Percentiles rank a stretch among this genome's conserved stretches.
Evolutionary conservation across 2,888 invertebrate species (phyloP).

Genomic region (Cylloceria caligata): DNA sequence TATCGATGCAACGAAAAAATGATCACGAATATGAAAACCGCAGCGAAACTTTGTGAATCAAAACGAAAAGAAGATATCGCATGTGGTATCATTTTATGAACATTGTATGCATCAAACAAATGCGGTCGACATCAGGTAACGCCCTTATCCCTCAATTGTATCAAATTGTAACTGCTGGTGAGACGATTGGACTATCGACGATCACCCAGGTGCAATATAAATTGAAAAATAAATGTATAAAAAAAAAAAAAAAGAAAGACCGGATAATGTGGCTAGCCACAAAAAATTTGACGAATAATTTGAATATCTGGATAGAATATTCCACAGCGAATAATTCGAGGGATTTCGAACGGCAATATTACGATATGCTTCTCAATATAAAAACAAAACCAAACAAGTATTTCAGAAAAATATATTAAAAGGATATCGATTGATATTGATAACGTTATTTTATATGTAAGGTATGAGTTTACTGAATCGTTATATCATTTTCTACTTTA

Average conservation of each 20-base stretch:
- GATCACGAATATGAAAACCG: conserved; percentile 11
- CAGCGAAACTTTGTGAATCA: not conserved
- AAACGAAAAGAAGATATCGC: not conserved
- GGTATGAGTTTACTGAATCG: not conserved
- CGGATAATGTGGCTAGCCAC: conserved; percentile 15
- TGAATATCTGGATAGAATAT: not conserved
- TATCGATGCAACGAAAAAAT: not conserved
- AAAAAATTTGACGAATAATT: conserved; percentile 1
- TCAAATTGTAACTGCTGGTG: not conserved
- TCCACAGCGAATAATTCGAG: not conserved
- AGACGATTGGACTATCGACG: not conserved
- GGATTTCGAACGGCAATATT: conserved; percentile 1
- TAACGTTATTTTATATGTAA: not conserved
- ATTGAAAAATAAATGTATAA: not conserved
- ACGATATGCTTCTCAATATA: not conserved
- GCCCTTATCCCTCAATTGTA: not conserved
- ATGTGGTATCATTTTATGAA: conserved; percentile 1
- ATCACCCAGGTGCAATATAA: not conserved
- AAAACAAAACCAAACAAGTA: not conserved
- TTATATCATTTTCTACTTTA: not conserved
- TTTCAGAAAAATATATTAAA: not conserved
- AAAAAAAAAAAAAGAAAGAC: not conserved
- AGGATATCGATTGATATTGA: not conserved
- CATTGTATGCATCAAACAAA: conserved; percentile 11
- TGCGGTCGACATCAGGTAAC: conserved; percentile 22